Conservation (phyloP, 2,797 vertebrate genomes). For the Pangasius djambal region DNA sequence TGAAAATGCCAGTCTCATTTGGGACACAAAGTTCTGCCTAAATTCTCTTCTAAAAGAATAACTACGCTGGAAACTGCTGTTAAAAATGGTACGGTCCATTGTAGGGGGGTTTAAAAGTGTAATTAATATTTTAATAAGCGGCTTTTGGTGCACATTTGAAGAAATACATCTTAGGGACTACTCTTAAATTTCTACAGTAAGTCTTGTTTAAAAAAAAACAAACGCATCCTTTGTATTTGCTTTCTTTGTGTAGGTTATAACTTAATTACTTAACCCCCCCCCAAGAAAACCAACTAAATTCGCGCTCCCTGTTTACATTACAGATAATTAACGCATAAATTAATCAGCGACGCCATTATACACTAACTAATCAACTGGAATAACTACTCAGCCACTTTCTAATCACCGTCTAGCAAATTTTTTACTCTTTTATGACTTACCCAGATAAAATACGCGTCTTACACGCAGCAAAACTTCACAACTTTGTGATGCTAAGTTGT, state of each 20-base stretch:
- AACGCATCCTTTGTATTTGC: neutral
- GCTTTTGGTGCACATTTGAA: too few species aligned
- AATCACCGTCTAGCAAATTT: neutral
- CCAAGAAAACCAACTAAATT: neutral
- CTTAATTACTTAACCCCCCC: neutral
- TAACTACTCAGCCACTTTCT: neutral
- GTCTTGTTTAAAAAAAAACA: neutral
- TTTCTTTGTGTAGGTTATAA: neutral
- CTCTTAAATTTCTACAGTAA: neutral
- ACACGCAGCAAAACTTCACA: neutral
- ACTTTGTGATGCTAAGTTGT: neutral
- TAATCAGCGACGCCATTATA: neutral
- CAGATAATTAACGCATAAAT: neutral
- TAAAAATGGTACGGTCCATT: neutral
- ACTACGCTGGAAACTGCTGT: neutral
- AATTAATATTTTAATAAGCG: neutral
- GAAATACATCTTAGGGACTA: neutral
- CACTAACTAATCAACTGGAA: neutral
- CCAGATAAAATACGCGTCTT: neutral
- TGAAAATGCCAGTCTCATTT: neutral
- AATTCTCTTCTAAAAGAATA: neutral
- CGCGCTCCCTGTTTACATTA: neutral
- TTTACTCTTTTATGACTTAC: neutral
- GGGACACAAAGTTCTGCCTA: neutral
- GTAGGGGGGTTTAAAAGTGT: neutral